Percentiles rank a stretch among this genome's conserved stretches.
These are phyloP conservation scores for Diceros bicornis DNA, from an alignment of 2,797 vertebrate genomes.

Conservation along the genomic window DNA sequence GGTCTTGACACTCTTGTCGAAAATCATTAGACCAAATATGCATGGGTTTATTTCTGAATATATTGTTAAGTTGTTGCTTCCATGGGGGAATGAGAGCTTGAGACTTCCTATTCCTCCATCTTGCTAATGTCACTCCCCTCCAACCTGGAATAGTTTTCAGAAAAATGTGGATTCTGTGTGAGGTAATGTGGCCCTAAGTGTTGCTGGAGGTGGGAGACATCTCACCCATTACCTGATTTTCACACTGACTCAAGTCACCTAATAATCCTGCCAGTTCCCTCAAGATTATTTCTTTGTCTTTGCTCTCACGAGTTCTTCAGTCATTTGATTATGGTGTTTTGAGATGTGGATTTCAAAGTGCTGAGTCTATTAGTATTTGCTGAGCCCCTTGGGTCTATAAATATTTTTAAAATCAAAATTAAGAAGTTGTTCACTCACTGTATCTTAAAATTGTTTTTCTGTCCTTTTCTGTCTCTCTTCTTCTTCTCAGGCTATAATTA, in stretches of 20 bases:
- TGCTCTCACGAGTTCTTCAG: background rate
- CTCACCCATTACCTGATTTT: too few species aligned
- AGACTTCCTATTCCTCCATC: too few species aligned
- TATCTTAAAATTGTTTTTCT: background rate
- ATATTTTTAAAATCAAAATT: background rate
- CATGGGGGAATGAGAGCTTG: too few species aligned
- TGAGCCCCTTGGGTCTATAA: background rate
- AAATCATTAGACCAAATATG: too few species aligned
- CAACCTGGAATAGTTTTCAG: background rate
- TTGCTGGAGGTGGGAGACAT: too few species aligned
- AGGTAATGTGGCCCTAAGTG: too few species aligned
- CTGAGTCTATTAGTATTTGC: background rate
- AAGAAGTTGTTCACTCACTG: background rate
- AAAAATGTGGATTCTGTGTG: background rate
- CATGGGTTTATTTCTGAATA: too few species aligned
- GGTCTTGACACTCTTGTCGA: too few species aligned
- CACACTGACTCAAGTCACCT: background rate
- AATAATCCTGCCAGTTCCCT: background rate
- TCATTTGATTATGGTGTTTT: background rate
- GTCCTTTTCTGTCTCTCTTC: too few species aligned
- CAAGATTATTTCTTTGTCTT: background rate
- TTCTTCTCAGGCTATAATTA: background rate
- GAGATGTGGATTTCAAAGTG: background rate
- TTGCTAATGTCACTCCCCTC: background rate
- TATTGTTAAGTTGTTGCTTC: too few species aligned